Evolutionary conservation across 2,113 vertebrate species (phyloP).

Genomic region (Actinemys pallida): DNA sequence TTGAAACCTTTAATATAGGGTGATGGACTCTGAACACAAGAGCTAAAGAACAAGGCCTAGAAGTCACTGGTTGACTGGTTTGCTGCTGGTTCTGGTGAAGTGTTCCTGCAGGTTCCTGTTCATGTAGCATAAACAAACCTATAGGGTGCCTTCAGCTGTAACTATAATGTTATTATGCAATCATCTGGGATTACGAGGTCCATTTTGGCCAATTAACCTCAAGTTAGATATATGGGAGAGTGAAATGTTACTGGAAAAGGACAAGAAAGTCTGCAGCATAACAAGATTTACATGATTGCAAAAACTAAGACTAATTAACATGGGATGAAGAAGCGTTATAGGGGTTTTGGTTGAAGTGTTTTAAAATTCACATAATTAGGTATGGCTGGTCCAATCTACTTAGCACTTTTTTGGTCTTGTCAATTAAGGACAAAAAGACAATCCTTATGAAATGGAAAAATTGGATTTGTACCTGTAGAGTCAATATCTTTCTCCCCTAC

Average conservation of each 20-base stretch:
- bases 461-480: background rate
- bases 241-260: background rate
- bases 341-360: fast-evolving
- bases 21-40: background rate
- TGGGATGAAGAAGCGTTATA: background rate
- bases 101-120: background rate
- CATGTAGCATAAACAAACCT: background rate
- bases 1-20: background rate
- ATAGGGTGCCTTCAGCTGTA: background rate
- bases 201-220: background rate
- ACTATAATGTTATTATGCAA: background rate
- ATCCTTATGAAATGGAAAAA: background rate
- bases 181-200: background rate
- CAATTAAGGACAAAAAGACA: background rate
- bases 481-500: background rate
- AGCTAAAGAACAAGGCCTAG: background rate
- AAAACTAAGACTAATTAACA: background rate
- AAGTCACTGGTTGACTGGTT: background rate
- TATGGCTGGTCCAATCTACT: background rate
- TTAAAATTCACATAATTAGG: background rate
- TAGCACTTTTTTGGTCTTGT: background rate
- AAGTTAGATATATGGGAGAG: background rate
- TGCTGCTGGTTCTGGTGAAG: background rate
- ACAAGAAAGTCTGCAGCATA: background rate
- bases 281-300: background rate